Conservation (phyloP, 2,113 vertebrate species). For the Catharus fuscescens region DNA sequence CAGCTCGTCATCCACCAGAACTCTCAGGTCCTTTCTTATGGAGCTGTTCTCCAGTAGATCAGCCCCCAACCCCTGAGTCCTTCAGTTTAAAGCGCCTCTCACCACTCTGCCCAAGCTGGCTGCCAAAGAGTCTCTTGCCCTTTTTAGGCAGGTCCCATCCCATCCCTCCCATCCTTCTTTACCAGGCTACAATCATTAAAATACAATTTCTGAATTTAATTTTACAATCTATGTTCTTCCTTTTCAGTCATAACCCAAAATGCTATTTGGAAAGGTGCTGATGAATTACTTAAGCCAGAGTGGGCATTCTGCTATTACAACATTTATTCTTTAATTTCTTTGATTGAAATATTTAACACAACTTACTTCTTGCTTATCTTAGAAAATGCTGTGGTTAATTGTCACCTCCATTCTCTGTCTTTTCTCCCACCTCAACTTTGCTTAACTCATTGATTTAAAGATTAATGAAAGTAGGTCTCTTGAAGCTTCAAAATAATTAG, state of each 20-base stretch:
- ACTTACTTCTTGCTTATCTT: background rate
- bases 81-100: background rate
- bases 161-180: background rate
- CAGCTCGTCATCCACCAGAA: background rate
- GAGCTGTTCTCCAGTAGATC: background rate
- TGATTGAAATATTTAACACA: background rate
- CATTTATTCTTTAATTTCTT: background rate
- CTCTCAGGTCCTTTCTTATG: background rate
- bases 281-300: background rate
- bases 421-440: background rate
- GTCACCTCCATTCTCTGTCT: background rate
- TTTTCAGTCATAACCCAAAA: background rate
- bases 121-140: background rate
- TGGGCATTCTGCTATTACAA: background rate
- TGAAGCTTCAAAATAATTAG: background rate
- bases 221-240: background rate
- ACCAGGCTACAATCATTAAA: background rate
- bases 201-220: background rate
- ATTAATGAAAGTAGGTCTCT: background rate
- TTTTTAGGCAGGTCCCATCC: background rate
- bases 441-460: background rate
- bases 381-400: background rate
- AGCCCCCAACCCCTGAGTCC: rapidly evolving
- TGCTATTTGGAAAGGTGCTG: background rate
- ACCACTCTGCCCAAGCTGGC: background rate